Conservation (phyloP, 1,140 invertebrate genomes). For the Drosophila nebulosa region DNA sequence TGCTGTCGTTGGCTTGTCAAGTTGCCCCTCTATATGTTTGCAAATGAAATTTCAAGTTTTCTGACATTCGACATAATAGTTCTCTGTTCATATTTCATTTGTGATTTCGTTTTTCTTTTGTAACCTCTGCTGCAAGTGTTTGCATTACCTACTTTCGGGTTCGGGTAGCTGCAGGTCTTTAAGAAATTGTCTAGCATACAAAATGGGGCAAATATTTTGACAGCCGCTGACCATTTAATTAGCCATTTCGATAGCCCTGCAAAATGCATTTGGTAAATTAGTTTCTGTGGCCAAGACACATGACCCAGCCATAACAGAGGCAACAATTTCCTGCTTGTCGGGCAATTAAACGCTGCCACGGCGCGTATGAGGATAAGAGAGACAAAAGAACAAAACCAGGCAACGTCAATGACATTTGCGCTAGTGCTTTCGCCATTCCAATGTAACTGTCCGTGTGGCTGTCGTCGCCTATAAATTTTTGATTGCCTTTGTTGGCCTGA, state of each 20-base stretch:
- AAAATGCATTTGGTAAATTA: conserved; percentile 49
- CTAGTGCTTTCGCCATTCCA: not conserved
- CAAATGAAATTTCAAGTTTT: conserved; percentile 70
- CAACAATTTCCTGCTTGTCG: not conserved
- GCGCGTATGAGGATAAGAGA: conserved; percentile 1
- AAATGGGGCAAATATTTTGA: not conserved
- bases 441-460: conserved; percentile 27
- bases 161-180: not conserved
- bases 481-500: conserved; percentile 54
- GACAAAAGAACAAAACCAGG: not conserved
- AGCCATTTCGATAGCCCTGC: conserved; percentile 15
- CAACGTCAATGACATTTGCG: conserved; percentile 21
- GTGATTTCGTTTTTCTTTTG: not conserved
- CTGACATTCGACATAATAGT: conserved; percentile 54
- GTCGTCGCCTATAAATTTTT: conserved; percentile 60
- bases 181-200: not conserved
- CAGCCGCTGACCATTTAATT: conserved; percentile 31
- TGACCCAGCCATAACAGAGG: not conserved
- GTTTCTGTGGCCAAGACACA: conserved; percentile 24
- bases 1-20: conserved; percentile 49
- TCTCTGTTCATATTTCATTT: conserved; percentile 33
- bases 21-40: conserved; percentile 37
- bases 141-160: conserved; percentile 10
- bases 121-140: not conserved
- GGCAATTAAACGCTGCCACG: conserved; percentile 54